phyloP scores from a whole-genome alignment of 2,888 invertebrate species.

The Serripes groenlandicus region DNA sequence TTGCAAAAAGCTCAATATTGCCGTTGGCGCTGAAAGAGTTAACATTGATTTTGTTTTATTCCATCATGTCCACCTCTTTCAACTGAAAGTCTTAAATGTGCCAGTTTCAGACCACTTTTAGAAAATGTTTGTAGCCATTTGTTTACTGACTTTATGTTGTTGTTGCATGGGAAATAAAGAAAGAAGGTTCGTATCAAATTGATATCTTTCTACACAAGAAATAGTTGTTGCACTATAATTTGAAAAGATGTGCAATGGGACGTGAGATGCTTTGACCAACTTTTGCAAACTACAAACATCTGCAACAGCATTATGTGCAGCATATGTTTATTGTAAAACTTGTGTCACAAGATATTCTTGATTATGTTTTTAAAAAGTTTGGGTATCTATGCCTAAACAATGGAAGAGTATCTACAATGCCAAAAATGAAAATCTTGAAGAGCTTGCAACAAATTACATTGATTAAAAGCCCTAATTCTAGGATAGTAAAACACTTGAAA shows the following conservation, averaged over 20 bases:
- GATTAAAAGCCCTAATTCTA: conserved; percentile 17
- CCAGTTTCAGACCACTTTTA: too few relatives aligned
- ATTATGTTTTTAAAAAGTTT: conserved; percentile 21
- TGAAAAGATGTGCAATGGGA: neutral
- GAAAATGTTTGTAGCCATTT: too few relatives aligned
- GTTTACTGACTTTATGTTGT: too few relatives aligned
- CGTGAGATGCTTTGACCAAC: neutral
- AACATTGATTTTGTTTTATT: too few relatives aligned
- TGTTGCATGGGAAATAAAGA: too few relatives aligned
- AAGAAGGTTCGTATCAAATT: too few relatives aligned
- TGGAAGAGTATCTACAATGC: conserved; percentile 26
- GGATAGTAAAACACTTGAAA: conserved; percentile 44
- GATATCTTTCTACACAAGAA: neutral
- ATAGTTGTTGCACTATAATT: neutral
- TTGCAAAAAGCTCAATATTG: too few relatives aligned
- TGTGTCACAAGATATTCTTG: conserved; percentile 17
- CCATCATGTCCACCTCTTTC: too few relatives aligned
- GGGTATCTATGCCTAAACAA: conserved; percentile 33
- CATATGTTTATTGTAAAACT: conserved; percentile 16
- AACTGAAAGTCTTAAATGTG: too few relatives aligned
- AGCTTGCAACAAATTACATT: neutral
- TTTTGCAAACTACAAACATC: conserved; percentile 34
- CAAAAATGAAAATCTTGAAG: conserved; percentile 18
- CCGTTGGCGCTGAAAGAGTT: too few relatives aligned
- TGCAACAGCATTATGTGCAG: conserved; percentile 43